phyloP scores from a whole-genome alignment of 2,888 invertebrate genomes.

The Octonoba sinensis region DNA sequence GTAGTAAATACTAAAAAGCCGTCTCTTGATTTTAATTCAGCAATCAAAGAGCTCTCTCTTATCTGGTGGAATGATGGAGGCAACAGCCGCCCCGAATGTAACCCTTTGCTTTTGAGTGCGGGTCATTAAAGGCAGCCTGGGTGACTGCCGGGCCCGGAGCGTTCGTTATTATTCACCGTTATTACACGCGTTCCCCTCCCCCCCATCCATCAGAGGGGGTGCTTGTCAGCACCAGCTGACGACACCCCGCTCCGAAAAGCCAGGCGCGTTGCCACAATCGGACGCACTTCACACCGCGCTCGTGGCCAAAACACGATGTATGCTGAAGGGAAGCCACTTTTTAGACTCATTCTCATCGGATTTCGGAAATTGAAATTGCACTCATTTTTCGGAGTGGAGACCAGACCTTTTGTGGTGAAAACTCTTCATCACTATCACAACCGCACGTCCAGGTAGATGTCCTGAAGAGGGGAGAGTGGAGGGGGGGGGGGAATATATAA shows the following conservation, averaged over 20 bases:
- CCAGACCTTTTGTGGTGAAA: too few species aligned
- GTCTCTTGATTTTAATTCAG: conserved; percentile 38
- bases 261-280: conserved; percentile 1
- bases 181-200: conserved; percentile 36
- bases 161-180: conserved; percentile 56
- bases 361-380: too few species aligned
- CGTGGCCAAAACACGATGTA: background rate
- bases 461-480: too few species aligned
- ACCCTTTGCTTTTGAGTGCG: conserved; percentile 18
- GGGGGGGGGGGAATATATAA: too few species aligned
- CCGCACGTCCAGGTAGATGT: too few species aligned
- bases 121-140: conserved; percentile 58
- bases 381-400: too few species aligned
- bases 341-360: too few species aligned
- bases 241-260: conserved; percentile 29
- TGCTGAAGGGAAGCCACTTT: too few species aligned
- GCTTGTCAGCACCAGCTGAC: conserved; percentile 55
- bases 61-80: conserved; percentile 24
- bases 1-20: conserved; percentile 41
- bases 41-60: conserved; percentile 22
- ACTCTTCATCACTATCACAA: too few species aligned
- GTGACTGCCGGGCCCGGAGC: conserved; percentile 37
- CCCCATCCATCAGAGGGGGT: conserved; percentile 46
- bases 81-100: conserved; percentile 42
- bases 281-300: conserved; percentile 1